A percentile compares a stretch with the other conserved stretches of the same genome.
phyloP scores from a whole-genome alignment of 1,140 invertebrate genomes.

The Spodoptera litura region DNA sequence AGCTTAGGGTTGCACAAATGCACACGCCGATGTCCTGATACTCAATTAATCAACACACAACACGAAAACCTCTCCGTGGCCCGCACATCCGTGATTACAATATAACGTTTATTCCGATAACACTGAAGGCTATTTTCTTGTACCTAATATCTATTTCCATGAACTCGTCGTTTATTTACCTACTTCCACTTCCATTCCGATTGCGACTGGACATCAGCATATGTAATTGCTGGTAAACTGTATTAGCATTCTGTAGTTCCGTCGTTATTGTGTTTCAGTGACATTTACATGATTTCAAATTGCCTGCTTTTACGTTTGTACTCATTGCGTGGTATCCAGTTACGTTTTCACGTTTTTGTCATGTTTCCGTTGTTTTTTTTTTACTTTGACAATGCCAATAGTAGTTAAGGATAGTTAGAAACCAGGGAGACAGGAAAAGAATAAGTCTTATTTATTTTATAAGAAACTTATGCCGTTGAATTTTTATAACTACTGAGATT shows the following conservation, averaged over 20 bases:
- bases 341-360: not conserved
- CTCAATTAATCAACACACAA: not conserved
- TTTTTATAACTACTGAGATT: too few relatives aligned
- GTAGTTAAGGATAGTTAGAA: too few relatives aligned
- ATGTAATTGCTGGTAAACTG: constrained; percentile 29
- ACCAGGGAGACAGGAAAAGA: too few relatives aligned
- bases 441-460: too few relatives aligned
- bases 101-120: too few relatives aligned
- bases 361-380: too few relatives aligned
- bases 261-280: constrained; percentile 28
- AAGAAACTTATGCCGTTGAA: too few relatives aligned
- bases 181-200: not conserved
- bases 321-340: not conserved
- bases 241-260: constrained; percentile 36
- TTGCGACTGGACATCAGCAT: constrained; percentile 22
- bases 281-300: constrained; percentile 12
- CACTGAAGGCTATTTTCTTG: not conserved
- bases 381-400: too few relatives aligned
- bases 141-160: not conserved
- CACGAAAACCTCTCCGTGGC: not conserved
- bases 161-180: constrained; percentile 6
- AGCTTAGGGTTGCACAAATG: not conserved
- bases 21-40: not conserved
- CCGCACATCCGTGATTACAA: too few relatives aligned
- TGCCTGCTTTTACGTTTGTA: not conserved